These are phyloP conservation scores for Tringa solitaria DNA, from an alignment of 2,113 vertebrate genomes.

Conservation along the genomic window DNA sequence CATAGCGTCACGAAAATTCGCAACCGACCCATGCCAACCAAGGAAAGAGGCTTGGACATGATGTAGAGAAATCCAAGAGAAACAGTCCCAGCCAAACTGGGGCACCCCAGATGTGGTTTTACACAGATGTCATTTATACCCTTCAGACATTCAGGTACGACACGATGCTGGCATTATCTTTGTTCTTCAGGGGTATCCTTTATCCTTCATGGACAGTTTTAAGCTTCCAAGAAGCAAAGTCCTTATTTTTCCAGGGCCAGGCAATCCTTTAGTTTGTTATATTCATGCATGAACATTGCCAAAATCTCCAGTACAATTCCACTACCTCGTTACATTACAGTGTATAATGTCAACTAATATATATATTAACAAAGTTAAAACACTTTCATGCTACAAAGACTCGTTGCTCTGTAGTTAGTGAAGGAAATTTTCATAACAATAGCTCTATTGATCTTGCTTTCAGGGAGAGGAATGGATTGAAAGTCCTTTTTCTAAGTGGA, in stretches of 20 bases:
- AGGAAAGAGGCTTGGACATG: background rate
- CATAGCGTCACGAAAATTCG: accelerated
- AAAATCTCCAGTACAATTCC: background rate
- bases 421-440: background rate
- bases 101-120: accelerated
- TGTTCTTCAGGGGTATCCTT: background rate
- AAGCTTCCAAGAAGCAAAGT: background rate
- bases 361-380: background rate
- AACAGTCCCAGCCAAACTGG: background rate
- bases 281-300: background rate
- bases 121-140: no score
- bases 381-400: background rate
- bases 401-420: background rate
- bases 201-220: background rate
- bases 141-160: background rate
- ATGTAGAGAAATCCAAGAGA: accelerated
- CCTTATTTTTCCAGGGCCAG: background rate
- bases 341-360: background rate
- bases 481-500: background rate
- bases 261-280: background rate
- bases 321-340: background rate
- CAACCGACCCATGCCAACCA: accelerated
- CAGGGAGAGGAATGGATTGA: background rate
- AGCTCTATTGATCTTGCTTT: background rate
- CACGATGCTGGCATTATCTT: background rate